Evolutionary conservation across 2,888 invertebrate genomes (phyloP), one percentile per base, ranked within the genome.

Genomic region (Xestobium rufovillosum): DNA sequence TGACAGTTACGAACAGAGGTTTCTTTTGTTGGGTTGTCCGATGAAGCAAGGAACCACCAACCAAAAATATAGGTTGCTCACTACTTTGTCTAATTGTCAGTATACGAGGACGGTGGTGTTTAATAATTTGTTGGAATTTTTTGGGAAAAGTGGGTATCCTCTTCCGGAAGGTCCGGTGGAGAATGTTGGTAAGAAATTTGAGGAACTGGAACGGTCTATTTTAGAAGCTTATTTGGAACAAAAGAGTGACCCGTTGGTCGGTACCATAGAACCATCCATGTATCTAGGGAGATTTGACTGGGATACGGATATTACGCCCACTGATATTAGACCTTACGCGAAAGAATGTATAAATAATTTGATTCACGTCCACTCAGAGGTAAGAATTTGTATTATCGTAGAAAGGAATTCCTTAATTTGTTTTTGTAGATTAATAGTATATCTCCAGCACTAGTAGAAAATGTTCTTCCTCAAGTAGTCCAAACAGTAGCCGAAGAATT

Each of bases 261-360:
- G 92, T n/a, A 88, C 87, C 3, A 91, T 96, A 45, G 95, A 96
- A 65, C 90, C 89, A 3, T 90, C 89, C 43, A 94, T 96, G 92
- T 94, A 94, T 65, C 73, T 88, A 57, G 92, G 91, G 0, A 73
- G 82, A 39, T 87, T 91, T 58, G 85, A 85, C 57, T 88, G 91
- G 80, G 82, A 84, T 52, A 77, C 79, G 1, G 82, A 84, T 50
- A 73, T 78, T 32, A 72, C 79, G 31, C 82, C 86, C 0, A 77
- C 75, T 3, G 87, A 88, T 59, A 75, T 91, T 8, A 70, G 86
- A 33, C 88, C 88, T 0, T 96, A 95, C 56, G 83, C 90, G 14
- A 92, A 88, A 61, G 87, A 88, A 65, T 85, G 86, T 47, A 77
- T 87, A 33, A 84, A 83, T 48, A 88, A 88, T 63, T 70, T 88